phyloP scores from a whole-genome alignment of 2,797 vertebrate genomes.

The Hephaestus fuliginosus region DNA sequence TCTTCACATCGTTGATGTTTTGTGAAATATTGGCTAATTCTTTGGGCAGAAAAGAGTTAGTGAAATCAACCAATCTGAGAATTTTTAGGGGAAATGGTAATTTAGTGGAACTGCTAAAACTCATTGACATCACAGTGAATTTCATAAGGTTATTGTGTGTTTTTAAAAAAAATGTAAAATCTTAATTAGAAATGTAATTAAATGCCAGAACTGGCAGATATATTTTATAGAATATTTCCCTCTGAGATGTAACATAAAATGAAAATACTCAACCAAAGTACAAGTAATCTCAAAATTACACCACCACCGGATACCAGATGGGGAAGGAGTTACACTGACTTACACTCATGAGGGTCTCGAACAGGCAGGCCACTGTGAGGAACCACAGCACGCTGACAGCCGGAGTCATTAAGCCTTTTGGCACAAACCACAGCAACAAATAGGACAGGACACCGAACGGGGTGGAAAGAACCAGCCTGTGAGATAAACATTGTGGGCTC shows the following conservation, averaged over 20 bases:
- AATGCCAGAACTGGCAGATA: neutral
- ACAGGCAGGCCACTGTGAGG: conserved; percentile 82
- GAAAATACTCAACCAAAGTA: too few relatives aligned
- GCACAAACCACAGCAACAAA: conserved; percentile 83
- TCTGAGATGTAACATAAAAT: neutral
- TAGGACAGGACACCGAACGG: conserved; percentile 81
- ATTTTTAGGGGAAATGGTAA: neutral
- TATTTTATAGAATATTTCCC: neutral
- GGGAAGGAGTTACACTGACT: conserved; percentile 70
- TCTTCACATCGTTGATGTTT: neutral
- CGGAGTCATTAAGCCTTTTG: conserved; percentile 55
- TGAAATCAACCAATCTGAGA: neutral
- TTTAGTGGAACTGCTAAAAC: neutral
- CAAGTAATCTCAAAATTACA: neutral
- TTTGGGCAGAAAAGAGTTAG: neutral
- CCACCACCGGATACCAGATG: neutral
- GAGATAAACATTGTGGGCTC: conserved; percentile 29
- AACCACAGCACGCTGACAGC: conserved; percentile 82
- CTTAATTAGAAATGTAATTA: neutral
- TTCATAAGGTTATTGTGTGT: neutral
- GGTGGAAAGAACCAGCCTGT: conserved; percentile 81
- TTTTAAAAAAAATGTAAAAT: neutral
- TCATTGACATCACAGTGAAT: neutral
- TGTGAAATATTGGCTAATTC: neutral
- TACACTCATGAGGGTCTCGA: conserved; percentile 87